Percentiles rank a stretch among this genome's conserved stretches.
Evolutionary conservation across 2,888 invertebrate genomes (phyloP).

Genomic region (Drosophila melanosoma): DNA sequence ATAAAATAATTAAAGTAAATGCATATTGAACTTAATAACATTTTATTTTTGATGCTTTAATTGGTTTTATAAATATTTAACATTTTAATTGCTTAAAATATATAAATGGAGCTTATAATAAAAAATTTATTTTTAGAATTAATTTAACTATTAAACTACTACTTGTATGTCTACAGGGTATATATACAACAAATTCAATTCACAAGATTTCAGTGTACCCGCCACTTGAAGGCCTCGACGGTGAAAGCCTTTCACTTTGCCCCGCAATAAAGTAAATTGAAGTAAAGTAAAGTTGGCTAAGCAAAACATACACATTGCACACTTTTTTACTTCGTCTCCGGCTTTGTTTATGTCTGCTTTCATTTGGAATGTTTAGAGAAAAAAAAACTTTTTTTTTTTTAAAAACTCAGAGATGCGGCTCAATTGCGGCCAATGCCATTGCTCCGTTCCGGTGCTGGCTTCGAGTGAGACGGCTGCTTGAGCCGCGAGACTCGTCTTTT

Average conservation of each 20-base stretch:
- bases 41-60: background rate
- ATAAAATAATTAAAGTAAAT: background rate
- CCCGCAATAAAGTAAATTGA: slow-evolving; percentile 12
- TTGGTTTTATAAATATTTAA: background rate
- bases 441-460: slow-evolving; percentile 35
- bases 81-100: background rate
- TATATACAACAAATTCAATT: slow-evolving; percentile 58
- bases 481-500: background rate
- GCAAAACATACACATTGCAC: slow-evolving; percentile 34
- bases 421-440: slow-evolving; percentile 22
- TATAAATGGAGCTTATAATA: background rate
- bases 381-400: slow-evolving; percentile 42
- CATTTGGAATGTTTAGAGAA: slow-evolving; percentile 56
- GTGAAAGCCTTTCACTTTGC: slow-evolving; percentile 47
- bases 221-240: slow-evolving; percentile 21
- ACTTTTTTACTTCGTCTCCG: slow-evolving; percentile 30
- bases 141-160: background rate
- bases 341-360: slow-evolving; percentile 43
- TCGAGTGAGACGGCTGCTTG: slow-evolving; percentile 8
- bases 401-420: slow-evolving; percentile 27
- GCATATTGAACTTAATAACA: fast-evolving
- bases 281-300: slow-evolving; percentile 50
- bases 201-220: background rate
- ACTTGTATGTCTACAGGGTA: slow-evolving; percentile 8
- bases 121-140: background rate